These are phyloP conservation scores for Alligator sinensis DNA, from an alignment of 2,113 vertebrate species.

Conservation along the genomic window DNA sequence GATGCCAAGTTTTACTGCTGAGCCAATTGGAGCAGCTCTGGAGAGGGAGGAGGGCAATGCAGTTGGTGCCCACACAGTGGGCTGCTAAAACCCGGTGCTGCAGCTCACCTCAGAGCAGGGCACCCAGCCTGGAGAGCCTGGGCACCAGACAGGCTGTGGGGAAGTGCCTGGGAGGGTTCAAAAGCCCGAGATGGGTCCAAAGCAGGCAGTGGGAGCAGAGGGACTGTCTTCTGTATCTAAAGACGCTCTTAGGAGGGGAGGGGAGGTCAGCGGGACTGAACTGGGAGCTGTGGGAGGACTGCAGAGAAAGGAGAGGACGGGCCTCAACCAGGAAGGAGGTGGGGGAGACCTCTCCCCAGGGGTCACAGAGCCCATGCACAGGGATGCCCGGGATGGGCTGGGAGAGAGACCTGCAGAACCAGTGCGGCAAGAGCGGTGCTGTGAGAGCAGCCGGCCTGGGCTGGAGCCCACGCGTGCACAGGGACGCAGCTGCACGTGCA, in stretches of 20 bases:
- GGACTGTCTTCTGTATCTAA: too few relatives aligned
- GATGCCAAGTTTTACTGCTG: not conserved
- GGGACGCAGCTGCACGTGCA: too few relatives aligned
- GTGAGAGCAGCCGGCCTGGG: too few relatives aligned
- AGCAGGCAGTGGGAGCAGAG: too few relatives aligned
- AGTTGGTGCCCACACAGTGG: not conserved
- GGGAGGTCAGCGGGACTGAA: rapidly evolving
- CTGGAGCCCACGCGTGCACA: too few relatives aligned
- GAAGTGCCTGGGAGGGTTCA: too few relatives aligned
- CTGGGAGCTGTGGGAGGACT: not conserved
- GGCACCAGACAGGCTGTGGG: not conserved
- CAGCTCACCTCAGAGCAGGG: rapidly evolving
- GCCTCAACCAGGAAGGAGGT: not conserved
- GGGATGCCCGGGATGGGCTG: not conserved
- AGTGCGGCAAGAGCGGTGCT: too few relatives aligned
- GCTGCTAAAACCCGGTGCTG: not conserved
- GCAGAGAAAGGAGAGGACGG: not conserved
- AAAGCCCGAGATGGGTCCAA: too few relatives aligned
- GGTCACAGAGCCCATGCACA: rapidly evolving
- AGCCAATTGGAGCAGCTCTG: not conserved
- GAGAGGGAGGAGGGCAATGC: rapidly evolving
- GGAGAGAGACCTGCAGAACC: not conserved
- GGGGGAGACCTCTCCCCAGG: not conserved
- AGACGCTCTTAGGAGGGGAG: rapidly evolving
- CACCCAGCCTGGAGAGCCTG: not conserved